Percentiles rank a stretch among this genome's conserved stretches.
phyloP scores from a whole-genome alignment of 1,140 invertebrate species.

The Lucilia sericata region DNA sequence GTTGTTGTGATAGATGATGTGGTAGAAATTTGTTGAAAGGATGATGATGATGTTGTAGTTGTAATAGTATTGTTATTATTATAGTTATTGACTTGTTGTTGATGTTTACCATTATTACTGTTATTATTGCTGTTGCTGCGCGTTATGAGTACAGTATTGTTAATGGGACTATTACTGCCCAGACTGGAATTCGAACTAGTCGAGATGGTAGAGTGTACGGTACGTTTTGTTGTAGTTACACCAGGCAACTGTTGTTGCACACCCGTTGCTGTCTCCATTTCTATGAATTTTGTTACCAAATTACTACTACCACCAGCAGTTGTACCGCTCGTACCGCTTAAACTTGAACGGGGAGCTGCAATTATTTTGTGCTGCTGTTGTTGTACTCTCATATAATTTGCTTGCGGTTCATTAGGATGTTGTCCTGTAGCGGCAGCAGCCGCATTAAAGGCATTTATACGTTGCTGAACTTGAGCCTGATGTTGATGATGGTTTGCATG shows the following conservation, averaged over 20 bases:
- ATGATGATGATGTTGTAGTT: constrained; percentile 22
- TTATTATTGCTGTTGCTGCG: constrained; percentile 45
- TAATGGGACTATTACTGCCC: constrained; percentile 44
- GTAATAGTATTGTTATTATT: constrained; percentile 34
- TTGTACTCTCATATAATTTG: constrained; percentile 51
- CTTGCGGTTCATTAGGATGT: constrained; percentile 45
- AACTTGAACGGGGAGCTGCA: constrained; percentile 52
- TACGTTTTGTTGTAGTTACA: constrained; percentile 22
- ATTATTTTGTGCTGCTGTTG: constrained; percentile 53
- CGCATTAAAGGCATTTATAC: constrained; percentile 64
- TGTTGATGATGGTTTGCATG: constrained; percentile 50
- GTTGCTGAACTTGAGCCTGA: constrained; percentile 63
- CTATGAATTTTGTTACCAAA: constrained; percentile 60
- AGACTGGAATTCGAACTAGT: constrained; percentile 46
- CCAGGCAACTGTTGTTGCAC: constrained; percentile 9
- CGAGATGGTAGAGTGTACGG: constrained; percentile 39
- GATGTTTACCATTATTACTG: constrained; percentile 49
- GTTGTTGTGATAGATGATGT: constrained; percentile 40
- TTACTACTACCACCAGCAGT: constrained; percentile 56
- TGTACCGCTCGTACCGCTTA: constrained; percentile 42
- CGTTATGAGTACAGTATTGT: neutral
- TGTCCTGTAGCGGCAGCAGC: constrained; percentile 52
- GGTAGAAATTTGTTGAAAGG: constrained; percentile 29
- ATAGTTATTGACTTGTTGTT: constrained; percentile 31
- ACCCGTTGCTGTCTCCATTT: constrained; percentile 54